phyloP scores from a whole-genome alignment of 1,140 invertebrate genomes.

The Caenorhabditis inopinata region DNA sequence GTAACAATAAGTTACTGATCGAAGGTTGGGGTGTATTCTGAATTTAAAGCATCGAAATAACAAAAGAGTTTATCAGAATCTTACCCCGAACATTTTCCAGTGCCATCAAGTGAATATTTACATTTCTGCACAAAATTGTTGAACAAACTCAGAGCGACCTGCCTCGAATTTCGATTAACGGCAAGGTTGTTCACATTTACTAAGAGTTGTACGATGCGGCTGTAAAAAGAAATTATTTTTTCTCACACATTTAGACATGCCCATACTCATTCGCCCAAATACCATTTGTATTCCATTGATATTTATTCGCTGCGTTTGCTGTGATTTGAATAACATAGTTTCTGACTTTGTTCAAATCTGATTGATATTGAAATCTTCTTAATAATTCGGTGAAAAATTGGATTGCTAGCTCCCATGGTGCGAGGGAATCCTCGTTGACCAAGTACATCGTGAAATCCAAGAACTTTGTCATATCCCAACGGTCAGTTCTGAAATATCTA shows the following conservation, averaged over 20 bases:
- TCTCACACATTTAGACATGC: not conserved
- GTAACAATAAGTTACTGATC: not conserved
- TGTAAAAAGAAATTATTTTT: not conserved
- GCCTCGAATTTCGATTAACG: not conserved
- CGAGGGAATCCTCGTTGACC: not conserved
- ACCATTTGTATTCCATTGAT: not conserved
- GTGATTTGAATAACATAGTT: slow-evolving; percentile 4
- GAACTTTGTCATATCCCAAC: not conserved
- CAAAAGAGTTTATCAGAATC: too few relatives aligned
- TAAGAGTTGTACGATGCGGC: slow-evolving; percentile 11
- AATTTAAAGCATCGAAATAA: not conserved
- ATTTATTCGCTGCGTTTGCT: not conserved
- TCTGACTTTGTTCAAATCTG: not conserved
- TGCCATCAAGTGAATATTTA: not conserved
- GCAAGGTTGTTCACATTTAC: not conserved
- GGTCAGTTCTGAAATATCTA: not conserved
- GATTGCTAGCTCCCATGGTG: not conserved
- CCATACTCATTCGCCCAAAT: slow-evolving; percentile 1
- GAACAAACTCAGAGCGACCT: not conserved
- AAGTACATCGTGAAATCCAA: not conserved
- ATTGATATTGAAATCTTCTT: not conserved
- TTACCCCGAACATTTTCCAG: slow-evolving; percentile 10
- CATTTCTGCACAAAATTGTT: not conserved
- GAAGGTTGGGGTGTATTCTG: slow-evolving; percentile 11
- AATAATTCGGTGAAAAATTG: not conserved